A percentile compares a stretch with the other conserved stretches of the same genome.
These are phyloP conservation scores for Drosophila longiperda DNA, from an alignment of 2,888 invertebrate genomes.

Conservation along the genomic window DNA sequence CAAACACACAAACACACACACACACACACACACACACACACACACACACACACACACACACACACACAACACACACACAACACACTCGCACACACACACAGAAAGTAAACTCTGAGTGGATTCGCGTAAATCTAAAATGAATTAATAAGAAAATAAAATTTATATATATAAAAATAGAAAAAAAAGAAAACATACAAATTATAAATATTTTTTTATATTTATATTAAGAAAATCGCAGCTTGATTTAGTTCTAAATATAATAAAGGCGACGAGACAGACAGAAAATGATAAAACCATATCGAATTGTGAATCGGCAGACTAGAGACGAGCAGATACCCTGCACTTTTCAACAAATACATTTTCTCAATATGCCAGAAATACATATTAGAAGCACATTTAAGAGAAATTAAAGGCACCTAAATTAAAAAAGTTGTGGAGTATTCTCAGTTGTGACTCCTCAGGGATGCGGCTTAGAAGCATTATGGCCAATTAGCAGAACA, in stretches of 20 bases:
- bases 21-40: constrained; percentile 23
- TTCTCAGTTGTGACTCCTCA: neutral
- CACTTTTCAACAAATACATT: neutral
- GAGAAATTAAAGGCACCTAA: no score
- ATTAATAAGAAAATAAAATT: constrained; percentile 39
- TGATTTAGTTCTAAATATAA: constrained; percentile 61
- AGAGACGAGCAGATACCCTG: constrained; percentile 32
- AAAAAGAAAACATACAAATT: constrained; percentile 30
- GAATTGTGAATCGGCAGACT: no score
- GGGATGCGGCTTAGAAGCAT: neutral
- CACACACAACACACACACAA: constrained; percentile 23
- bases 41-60: constrained; percentile 15
- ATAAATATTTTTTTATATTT: constrained; percentile 55
- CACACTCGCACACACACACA: constrained; percentile 20
- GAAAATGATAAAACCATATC: constrained; percentile 1
- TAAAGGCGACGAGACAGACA: constrained; percentile 24
- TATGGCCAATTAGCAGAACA: neutral
- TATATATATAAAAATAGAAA: constrained; percentile 14
- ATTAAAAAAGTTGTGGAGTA: neutral
- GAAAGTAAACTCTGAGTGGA: constrained; percentile 19
- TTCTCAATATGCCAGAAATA: neutral
- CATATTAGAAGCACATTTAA: neutral
- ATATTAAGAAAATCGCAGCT: constrained; percentile 64
- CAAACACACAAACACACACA: constrained; percentile 25
- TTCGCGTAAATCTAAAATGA: constrained; percentile 46